Evolutionary conservation across 2,888 invertebrate genomes (phyloP).

Genomic region (Priocnemis perturbator): DNA sequence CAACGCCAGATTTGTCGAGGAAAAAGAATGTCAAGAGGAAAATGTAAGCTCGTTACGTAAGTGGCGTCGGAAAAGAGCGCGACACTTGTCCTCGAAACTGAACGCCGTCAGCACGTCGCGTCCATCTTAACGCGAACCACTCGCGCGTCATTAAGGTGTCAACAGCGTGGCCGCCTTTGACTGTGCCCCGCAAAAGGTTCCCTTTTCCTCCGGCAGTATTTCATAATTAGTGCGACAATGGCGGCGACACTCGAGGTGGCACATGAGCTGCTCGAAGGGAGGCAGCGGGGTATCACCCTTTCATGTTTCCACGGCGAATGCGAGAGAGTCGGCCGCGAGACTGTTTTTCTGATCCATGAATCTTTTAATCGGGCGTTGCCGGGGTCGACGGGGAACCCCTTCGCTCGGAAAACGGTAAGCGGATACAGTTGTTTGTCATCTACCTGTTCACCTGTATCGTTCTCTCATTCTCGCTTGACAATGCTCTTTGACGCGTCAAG

Average conservation of each 20-base stretch:
- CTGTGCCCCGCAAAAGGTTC: too few relatives aligned
- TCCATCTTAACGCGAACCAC: too few relatives aligned
- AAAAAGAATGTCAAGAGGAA: too few relatives aligned
- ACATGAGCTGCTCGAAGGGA: too few relatives aligned
- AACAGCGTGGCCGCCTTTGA: too few relatives aligned
- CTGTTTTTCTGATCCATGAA: constrained; percentile 65
- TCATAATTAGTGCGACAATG: constrained; percentile 56
- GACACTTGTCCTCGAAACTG: too few relatives aligned
- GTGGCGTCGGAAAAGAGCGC: too few relatives aligned
- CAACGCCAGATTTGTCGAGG: too few relatives aligned
- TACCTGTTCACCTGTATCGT: constrained; percentile 65
- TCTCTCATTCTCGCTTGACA: neutral
- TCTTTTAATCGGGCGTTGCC: constrained; percentile 55
- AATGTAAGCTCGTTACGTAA: too few relatives aligned
- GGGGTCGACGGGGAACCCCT: constrained; percentile 36
- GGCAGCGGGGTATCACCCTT: constrained; percentile 1
- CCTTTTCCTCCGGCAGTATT: constrained; percentile 43
- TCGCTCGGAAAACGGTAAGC: constrained; percentile 57
- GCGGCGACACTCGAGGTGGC: constrained; percentile 33
- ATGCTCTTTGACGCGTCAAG: too few relatives aligned
- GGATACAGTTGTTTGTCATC: constrained; percentile 68
- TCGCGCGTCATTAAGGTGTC: too few relatives aligned
- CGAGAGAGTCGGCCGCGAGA: constrained; percentile 26
- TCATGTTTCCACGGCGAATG: constrained; percentile 3
- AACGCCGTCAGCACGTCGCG: too few relatives aligned